These are phyloP conservation scores for Glandiceps talaboti DNA, from an alignment of 53 echinoderm and acorn worm species.

Conservation along the genomic window DNA sequence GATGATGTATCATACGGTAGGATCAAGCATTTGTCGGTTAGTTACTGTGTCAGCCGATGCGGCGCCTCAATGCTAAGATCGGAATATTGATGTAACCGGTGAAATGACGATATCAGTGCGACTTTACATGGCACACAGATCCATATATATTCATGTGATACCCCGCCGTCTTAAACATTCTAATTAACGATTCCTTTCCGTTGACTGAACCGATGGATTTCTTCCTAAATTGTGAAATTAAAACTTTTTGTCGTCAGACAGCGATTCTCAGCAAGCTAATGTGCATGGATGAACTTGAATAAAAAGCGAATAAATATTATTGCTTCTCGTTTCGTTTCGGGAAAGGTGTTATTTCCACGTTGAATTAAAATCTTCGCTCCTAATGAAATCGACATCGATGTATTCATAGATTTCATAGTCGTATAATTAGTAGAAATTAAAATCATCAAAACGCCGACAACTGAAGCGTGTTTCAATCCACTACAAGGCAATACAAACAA, in stretches of 20 bases:
- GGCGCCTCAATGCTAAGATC: too few species aligned
- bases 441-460: neutral
- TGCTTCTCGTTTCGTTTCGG: neutral
- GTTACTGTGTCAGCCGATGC: too few species aligned
- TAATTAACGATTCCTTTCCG: too few species aligned
- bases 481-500: neutral
- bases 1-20: too few species aligned
- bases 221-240: neutral
- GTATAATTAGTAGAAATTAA: too few species aligned
- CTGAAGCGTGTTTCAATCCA: neutral
- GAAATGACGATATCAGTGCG: too few species aligned
- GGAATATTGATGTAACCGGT: too few species aligned
- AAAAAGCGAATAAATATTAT: neutral
- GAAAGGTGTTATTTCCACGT: neutral
- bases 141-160: too few species aligned
- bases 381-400: neutral
- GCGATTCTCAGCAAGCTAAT: neutral
- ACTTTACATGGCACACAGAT: too few species aligned
- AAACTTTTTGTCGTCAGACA: neutral
- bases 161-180: too few species aligned
- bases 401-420: neutral
- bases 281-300: neutral
- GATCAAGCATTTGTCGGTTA: too few species aligned
- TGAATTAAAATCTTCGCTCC: neutral
- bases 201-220: neutral